A percentile compares a stretch with the other conserved stretches of the same genome.
Conservation (phyloP, 30 jellyfish, hydroid and myxozoan genomes). For the Chironex yamaguchii region DNA sequence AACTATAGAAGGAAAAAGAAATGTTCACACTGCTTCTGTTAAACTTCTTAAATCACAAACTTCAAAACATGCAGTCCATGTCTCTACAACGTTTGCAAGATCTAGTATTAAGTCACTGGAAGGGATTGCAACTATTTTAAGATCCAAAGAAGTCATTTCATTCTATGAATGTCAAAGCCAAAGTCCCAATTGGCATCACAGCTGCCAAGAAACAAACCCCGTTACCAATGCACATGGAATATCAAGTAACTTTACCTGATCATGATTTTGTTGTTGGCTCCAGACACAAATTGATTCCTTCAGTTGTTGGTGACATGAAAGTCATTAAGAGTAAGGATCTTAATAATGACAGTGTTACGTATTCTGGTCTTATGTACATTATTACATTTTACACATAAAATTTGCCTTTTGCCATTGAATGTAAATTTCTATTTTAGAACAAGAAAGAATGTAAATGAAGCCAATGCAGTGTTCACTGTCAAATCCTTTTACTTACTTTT, state of each 20-base stretch:
- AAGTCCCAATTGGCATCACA: conserved; percentile 72
- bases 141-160: conserved; percentile 52
- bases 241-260: conserved; percentile 64
- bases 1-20: conserved; percentile 75
- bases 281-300: conserved; percentile 41
- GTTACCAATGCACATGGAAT: conserved; percentile 65
- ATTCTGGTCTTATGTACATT: conserved; percentile 60
- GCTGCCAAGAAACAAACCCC: conserved; percentile 73
- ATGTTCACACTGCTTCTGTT: conserved; percentile 73
- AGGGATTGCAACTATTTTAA: conserved; percentile 45
- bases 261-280: conserved; percentile 66
- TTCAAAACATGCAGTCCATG: conserved; percentile 71
- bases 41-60: conserved; percentile 49
- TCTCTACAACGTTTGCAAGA: conserved; percentile 59
- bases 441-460: no score
- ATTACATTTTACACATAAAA: no score
- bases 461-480: no score
- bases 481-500: no score
- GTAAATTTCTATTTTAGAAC: no score
- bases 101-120: conserved; percentile 30
- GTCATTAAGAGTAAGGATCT: conserved; percentile 67
- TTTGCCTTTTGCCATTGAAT: no score
- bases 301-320: conserved; percentile 61
- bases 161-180: conserved; percentile 67
- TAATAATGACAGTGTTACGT: conserved; percentile 60